Percentiles rank a stretch among this genome's conserved stretches.
Conservation (phyloP, 1,140 invertebrate species). For the Theocolax elegans region DNA sequence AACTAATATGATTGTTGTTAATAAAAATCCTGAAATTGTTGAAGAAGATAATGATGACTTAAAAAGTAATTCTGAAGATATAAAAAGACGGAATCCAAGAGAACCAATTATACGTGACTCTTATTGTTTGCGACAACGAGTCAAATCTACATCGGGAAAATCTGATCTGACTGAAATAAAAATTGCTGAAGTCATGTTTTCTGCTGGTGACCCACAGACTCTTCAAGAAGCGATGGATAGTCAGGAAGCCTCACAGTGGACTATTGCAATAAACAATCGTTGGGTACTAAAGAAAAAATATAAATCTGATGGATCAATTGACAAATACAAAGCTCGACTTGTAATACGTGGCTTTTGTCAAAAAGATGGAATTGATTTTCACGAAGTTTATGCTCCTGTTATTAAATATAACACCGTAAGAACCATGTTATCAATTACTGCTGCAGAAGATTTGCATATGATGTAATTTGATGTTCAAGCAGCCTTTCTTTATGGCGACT, state of each 20-base stretch:
- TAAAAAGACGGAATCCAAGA: neutral
- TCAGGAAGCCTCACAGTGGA: neutral
- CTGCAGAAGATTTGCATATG: conserved; percentile 42
- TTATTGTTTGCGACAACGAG: neutral
- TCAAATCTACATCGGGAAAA: neutral
- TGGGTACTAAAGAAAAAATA: conserved; percentile 56
- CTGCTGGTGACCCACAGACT: neutral
- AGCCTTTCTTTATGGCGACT: conserved; percentile 58
- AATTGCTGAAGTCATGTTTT: neutral
- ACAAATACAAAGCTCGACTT: conserved; percentile 50
- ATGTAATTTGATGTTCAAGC: conserved; percentile 58
- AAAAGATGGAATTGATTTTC: neutral
- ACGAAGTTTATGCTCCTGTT: conserved; percentile 14
- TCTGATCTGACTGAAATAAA: neutral
- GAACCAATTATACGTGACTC: neutral
- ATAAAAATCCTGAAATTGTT: neutral
- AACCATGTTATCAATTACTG: conserved; percentile 12
- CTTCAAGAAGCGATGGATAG: neutral
- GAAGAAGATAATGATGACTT: neutral
- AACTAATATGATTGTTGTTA: neutral
- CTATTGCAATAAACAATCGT: conserved; percentile 18
- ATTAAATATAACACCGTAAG: neutral
- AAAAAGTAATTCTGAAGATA: neutral
- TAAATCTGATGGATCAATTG: conserved; percentile 35
- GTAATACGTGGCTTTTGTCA: conserved; percentile 47